A percentile compares a stretch with the other conserved stretches of the same genome.
Evolutionary conservation across 2,888 invertebrate genomes (phyloP).

Genomic region (Heliconius erato): DNA sequence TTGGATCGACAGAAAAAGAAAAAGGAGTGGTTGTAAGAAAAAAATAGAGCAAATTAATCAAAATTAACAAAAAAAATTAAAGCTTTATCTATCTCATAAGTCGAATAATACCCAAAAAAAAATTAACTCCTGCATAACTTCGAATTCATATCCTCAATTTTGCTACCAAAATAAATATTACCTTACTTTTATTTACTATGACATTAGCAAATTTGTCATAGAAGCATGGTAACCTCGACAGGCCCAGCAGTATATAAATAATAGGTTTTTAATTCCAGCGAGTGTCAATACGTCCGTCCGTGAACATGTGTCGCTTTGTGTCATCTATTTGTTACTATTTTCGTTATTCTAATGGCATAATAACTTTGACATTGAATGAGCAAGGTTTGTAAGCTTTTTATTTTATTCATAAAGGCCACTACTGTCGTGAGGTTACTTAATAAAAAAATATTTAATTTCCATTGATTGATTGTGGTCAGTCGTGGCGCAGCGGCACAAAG

Average conservation of each 20-base stretch:
- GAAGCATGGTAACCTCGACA: background rate
- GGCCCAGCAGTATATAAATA: background rate
- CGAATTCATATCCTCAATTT: too few relatives aligned
- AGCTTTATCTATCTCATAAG: too few relatives aligned
- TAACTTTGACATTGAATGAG: conserved; percentile 21
- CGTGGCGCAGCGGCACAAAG: too few relatives aligned
- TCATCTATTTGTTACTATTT: conserved; percentile 21
- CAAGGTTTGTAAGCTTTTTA: conserved; percentile 14
- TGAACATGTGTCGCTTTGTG: conserved; percentile 20
- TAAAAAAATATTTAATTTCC: conserved; percentile 1
- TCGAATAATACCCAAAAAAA: too few relatives aligned
- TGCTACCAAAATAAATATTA: background rate
- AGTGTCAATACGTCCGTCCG: conserved; percentile 24
- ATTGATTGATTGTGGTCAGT: too few relatives aligned
- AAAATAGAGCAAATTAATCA: too few relatives aligned
- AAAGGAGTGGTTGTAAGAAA: too few relatives aligned
- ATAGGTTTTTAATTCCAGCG: conserved; percentile 15
- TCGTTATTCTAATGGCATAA: background rate
- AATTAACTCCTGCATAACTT: too few relatives aligned
- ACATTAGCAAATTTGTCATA: background rate
- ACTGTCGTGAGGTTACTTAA: background rate
- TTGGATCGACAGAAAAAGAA: too few relatives aligned
- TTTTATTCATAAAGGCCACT: conserved; percentile 17
- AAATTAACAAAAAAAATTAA: too few relatives aligned
- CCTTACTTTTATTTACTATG: background rate